Conservation (phyloP, 2,888 invertebrate genomes). For the Noctua comes region DNA sequence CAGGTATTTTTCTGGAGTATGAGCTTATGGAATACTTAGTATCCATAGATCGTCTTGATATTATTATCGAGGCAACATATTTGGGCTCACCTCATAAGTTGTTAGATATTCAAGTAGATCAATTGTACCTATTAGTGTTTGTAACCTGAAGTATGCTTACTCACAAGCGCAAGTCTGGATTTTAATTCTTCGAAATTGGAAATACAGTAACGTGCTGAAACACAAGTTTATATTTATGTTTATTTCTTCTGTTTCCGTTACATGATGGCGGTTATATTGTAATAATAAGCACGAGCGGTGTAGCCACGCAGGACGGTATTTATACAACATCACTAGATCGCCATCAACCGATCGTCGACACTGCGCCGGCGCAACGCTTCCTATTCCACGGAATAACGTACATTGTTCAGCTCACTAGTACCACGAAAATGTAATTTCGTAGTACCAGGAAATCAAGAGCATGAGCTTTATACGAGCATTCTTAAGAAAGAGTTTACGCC, state of each 20-base stretch:
- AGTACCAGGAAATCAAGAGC: slow-evolving; percentile 41
- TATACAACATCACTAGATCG: slow-evolving; percentile 21
- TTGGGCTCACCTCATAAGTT: not conserved
- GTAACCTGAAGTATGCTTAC: not conserved
- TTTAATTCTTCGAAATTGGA: slow-evolving; percentile 7
- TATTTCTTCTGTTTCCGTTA: slow-evolving; percentile 50
- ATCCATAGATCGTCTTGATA: not conserved
- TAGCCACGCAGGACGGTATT: slow-evolving; percentile 43
- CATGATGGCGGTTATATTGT: slow-evolving; percentile 38
- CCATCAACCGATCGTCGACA: slow-evolving; percentile 18
- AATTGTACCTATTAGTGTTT: not conserved
- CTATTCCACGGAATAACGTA: slow-evolving; percentile 43
- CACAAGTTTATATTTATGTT: slow-evolving; percentile 28
- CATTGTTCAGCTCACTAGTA: slow-evolving; percentile 19
- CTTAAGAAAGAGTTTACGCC: slow-evolving; percentile 16
- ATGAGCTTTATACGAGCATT: slow-evolving; percentile 2
- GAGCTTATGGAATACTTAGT: not conserved
- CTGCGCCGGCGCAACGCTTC: slow-evolving; percentile 34
- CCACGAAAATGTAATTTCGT: slow-evolving; percentile 34
- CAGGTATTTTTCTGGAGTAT: not conserved
- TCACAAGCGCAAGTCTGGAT: not conserved
- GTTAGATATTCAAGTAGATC: not conserved
- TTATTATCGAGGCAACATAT: not conserved
- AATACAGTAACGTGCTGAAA: slow-evolving; percentile 22
- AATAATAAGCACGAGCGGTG: slow-evolving; percentile 31